These are phyloP conservation scores for Aleadryas rufinucha DNA, from an alignment of 2,113 vertebrate species.

Conservation along the genomic window DNA sequence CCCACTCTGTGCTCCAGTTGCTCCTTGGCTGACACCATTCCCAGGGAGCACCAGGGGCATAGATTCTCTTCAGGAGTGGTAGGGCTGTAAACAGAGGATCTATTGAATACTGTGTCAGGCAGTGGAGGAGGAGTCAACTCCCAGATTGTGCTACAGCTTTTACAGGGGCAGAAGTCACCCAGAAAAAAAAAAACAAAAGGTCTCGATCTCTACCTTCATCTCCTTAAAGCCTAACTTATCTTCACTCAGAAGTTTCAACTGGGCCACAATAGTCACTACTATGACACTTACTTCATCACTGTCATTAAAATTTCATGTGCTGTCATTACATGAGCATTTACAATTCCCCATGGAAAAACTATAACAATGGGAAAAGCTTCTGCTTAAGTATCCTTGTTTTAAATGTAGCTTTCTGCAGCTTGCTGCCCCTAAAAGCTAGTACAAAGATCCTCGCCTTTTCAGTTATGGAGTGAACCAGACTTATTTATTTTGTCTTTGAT, in stretches of 20 bases:
- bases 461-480: background rate
- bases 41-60: no score
- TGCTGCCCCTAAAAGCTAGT: background rate
- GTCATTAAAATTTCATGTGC: background rate
- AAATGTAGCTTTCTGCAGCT: background rate
- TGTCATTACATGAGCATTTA: background rate
- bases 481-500: background rate
- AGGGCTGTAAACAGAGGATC: background rate
- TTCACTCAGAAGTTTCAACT: background rate
- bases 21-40: background rate
- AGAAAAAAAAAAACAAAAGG: background rate
- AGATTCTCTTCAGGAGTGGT: background rate
- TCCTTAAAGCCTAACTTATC: background rate
- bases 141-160: background rate
- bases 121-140: background rate
- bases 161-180: background rate
- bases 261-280: background rate
- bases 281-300: background rate
- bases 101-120: accelerated
- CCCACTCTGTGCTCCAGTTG: background rate
- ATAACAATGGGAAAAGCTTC: background rate
- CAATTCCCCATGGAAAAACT: background rate
- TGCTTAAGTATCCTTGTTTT: background rate
- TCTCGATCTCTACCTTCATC: background rate
- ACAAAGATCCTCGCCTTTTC: background rate